Percentiles rank a stretch among this genome's conserved stretches.
phyloP scores from a whole-genome alignment of 2,113 vertebrate genomes.

The Burhinus bistriatus region DNA sequence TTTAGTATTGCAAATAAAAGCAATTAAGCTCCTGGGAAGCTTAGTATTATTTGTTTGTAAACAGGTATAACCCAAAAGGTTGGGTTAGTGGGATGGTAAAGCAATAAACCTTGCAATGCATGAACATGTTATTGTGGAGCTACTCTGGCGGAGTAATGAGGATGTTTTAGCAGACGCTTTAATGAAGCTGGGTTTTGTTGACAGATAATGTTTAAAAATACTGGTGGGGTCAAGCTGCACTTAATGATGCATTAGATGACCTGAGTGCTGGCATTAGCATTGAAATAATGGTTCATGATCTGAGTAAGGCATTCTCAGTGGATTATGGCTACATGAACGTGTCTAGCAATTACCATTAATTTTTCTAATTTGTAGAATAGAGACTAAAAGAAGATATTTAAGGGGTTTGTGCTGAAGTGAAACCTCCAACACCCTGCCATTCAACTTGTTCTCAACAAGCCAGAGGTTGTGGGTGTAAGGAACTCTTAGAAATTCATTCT shows the following conservation, averaged over 20 bases:
- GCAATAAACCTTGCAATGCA: neutral
- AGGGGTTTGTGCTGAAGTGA: neutral
- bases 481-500: neutral
- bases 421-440: neutral
- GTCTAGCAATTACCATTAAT: neutral
- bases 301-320: neutral
- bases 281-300: neutral
- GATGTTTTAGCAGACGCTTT: neutral
- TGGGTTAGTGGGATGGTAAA: neutral
- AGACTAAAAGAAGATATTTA: neutral
- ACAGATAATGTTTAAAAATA: neutral
- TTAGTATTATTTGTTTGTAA: neutral
- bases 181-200: neutral
- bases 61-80: neutral
- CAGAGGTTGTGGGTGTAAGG: neutral
- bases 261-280: neutral
- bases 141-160: neutral
- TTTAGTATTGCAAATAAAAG: neutral
- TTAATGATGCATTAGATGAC: neutral
- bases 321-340: neutral
- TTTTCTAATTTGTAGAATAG: neutral
- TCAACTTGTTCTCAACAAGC: neutral
- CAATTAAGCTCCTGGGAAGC: conserved; percentile 1
- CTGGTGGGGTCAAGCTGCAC: neutral
- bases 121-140: neutral